Percentiles rank a stretch among this genome's conserved stretches.
phyloP scores from a whole-genome alignment of 2,888 invertebrate species.

The Tetrapedia diversipes region DNA sequence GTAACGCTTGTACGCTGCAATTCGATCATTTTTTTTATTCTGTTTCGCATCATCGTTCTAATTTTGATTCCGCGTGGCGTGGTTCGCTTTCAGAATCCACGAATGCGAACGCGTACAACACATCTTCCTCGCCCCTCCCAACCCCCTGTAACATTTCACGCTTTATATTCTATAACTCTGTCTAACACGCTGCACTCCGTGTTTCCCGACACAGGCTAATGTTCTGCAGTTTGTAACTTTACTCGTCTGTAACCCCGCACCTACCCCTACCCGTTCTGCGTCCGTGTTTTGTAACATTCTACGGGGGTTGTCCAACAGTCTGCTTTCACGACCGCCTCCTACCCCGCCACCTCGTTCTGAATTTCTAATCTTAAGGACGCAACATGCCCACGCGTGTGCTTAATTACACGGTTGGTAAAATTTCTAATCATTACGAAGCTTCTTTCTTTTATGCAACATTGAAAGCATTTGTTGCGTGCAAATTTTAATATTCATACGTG shows the following conservation, averaged over 20 bases:
- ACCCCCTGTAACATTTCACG: background rate
- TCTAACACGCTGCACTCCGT: background rate
- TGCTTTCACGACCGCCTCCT: background rate
- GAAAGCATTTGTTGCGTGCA: background rate
- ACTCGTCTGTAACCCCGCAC: background rate
- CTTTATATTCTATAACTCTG: conserved; percentile 1
- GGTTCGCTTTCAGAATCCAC: background rate
- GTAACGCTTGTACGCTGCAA: too few relatives aligned
- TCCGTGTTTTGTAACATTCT: background rate
- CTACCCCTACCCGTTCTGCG: too few relatives aligned
- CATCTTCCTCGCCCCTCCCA: background rate
- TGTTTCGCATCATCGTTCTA: background rate
- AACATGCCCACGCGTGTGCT: background rate
- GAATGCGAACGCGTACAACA: background rate
- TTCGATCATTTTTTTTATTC: too few relatives aligned
- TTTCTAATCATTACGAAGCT: too few relatives aligned
- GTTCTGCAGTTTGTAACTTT: conserved; percentile 22
- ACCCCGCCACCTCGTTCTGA: too few relatives aligned
- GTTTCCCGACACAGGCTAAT: conserved; percentile 1
- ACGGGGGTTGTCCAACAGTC: background rate
- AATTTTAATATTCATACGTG: background rate
- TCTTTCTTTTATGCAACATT: too few relatives aligned
- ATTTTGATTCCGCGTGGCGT: background rate
- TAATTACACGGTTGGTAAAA: background rate
- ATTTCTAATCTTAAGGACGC: background rate